Evolutionary conservation across 1,140 invertebrate species (phyloP).

Genomic region (Brachionus rotundiformis): DNA sequence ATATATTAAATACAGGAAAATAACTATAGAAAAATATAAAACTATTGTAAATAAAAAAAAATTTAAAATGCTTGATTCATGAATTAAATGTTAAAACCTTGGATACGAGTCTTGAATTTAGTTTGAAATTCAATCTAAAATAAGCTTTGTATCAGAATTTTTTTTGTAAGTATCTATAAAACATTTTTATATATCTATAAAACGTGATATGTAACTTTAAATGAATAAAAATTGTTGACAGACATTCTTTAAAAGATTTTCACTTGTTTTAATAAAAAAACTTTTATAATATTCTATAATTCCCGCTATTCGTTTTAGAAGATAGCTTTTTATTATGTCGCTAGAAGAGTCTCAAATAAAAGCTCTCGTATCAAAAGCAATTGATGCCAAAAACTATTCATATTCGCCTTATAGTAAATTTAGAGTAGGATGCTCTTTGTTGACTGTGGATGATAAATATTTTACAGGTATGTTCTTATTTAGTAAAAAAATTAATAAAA

Average conservation of each 20-base stretch:
- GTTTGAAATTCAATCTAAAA: neutral
- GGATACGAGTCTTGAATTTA: neutral
- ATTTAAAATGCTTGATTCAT: neutral
- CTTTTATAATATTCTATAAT: too few species aligned
- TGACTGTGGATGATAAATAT: neutral
- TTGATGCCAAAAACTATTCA: slow-evolving; percentile 12
- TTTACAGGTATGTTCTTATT: slow-evolving; percentile 20
- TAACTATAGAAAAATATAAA: neutral
- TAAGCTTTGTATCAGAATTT: neutral
- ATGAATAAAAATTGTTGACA: too few species aligned
- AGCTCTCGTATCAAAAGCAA: slow-evolving; percentile 14
- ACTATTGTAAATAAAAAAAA: neutral
- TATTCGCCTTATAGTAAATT: slow-evolving; percentile 52
- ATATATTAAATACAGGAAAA: neutral
- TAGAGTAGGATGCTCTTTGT: slow-evolving; percentile 10
- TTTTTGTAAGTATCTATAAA: neutral
- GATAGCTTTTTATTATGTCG: too few species aligned
- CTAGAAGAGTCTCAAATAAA: slow-evolving; percentile 28
- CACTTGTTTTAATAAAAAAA: too few species aligned
- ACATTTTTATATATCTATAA: too few species aligned
- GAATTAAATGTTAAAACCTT: neutral
- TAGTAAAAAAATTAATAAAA: neutral
- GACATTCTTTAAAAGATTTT: too few species aligned
- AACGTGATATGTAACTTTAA: too few species aligned
- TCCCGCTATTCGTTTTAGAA: too few species aligned